These are phyloP conservation scores for Onychorhynchus coronatus DNA, from an alignment of 2,113 vertebrate species.

Conservation along the genomic window DNA sequence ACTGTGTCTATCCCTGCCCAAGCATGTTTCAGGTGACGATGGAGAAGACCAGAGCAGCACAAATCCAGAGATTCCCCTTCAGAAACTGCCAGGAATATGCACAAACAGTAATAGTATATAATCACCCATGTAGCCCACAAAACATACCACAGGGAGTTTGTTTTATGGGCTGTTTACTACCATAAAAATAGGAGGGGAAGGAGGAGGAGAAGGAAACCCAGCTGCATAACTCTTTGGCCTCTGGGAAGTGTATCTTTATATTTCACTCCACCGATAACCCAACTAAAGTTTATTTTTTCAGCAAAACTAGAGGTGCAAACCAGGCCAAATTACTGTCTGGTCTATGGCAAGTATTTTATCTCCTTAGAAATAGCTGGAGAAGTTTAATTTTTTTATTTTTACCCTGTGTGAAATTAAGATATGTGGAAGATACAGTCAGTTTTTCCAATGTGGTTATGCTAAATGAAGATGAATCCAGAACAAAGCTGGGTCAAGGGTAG, in stretches of 20 bases:
- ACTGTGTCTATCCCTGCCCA: neutral
- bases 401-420: neutral
- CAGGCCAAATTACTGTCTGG: neutral
- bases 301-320: neutral
- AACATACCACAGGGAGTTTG: neutral
- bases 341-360: neutral
- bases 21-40: neutral
- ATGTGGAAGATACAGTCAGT: accelerated
- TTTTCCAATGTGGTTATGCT: neutral
- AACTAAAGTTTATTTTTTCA: neutral
- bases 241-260: neutral
- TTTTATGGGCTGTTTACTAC: neutral
- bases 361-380: neutral
- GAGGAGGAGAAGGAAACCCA: neutral
- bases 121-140: neutral
- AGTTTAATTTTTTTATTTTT: neutral
- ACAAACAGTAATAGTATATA: no score
- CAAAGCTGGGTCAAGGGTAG: neutral
- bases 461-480: neutral
- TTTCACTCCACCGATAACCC: neutral
- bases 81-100: neutral
- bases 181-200: neutral
- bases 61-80: neutral
- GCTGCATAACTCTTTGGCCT: neutral
- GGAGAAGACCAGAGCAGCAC: neutral